Evolutionary conservation across 2,888 invertebrate genomes (phyloP), one percentile per base, ranked within the genome.

Genomic region (Brachyptera putata): DNA sequence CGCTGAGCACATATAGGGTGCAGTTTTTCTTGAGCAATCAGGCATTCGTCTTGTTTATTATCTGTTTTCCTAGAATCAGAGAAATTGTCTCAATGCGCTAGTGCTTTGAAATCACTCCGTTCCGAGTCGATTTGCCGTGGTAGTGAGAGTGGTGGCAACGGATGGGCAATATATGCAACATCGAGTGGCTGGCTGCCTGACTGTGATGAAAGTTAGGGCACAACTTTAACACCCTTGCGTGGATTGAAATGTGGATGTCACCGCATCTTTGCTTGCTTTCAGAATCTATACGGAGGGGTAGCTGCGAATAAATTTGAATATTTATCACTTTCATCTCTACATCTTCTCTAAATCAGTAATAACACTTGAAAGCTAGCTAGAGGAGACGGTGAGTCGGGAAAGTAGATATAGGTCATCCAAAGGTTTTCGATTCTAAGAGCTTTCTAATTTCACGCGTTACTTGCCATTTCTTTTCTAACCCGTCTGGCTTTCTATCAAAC

Each of bases 1-100:
- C 91, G 82, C 75, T 91, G 91, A 56, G 93, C 93, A 74, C 94
- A 94, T 48, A 86, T 84, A 9, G 94, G 94, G 75, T 94, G 93
- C 65, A 94, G 82, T 71, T 89, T 87, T 75, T 93, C 91, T 76
- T 93, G 92, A 64, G 94, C 91, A 69, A 89, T 83, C 80, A 91
- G 85, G 78, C 94, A 95, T 65, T 87, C 86, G 73, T 92, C 91
- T 72, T 90, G 86, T 69, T 87, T 87, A 76, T 88, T 88, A 71
- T 89, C 87, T 34, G 90, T 88, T 85, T 91, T 92, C 77, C 92
- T 93, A 74, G 4, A 74, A 72, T 65, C 63, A 57, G 18, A 30
- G 7, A 11, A 30, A n/a, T n/a, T n/a, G n/a, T n/a, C n/a, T n/a
- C n/a, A n/a, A n/a, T n/a, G n/a, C 43, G 11, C 43, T 18, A 11